Evolutionary conservation across 2,888 invertebrate species (phyloP).

Genomic region (Clostera curtula): DNA sequence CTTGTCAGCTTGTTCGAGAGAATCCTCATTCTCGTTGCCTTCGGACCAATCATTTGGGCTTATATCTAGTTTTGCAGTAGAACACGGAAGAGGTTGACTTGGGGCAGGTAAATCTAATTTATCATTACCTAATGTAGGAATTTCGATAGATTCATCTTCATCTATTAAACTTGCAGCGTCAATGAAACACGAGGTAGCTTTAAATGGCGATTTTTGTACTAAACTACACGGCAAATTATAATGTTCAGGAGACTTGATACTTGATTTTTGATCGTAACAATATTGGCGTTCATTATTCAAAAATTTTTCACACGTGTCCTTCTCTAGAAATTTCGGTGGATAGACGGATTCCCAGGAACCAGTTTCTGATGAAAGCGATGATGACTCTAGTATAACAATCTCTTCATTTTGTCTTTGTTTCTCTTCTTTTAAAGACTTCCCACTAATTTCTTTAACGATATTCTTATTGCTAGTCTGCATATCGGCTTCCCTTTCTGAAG

Average conservation of each 20-base stretch:
- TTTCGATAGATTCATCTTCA: conserved; percentile 66
- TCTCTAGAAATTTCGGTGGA: conserved; percentile 56
- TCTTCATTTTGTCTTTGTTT: conserved; percentile 78
- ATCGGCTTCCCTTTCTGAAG: conserved; percentile 25
- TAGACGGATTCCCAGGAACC: conserved; percentile 79
- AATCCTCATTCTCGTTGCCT: conserved; percentile 57
- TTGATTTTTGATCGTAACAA: conserved; percentile 26
- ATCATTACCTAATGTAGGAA: conserved; percentile 10
- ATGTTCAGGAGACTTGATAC: conserved; percentile 22
- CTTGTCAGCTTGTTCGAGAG: conserved; percentile 48
- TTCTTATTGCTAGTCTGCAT: conserved; percentile 20
- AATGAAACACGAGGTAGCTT: conserved; percentile 78
- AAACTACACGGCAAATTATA: conserved; percentile 34
- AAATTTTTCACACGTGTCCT: conserved; percentile 59
- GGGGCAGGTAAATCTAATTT: conserved; percentile 28
- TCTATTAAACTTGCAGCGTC: conserved; percentile 85
- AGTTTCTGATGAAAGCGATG: conserved; percentile 78
- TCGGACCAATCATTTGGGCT: conserved; percentile 56
- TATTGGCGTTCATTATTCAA: conserved; percentile 48
- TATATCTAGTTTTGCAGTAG: conserved; percentile 35
- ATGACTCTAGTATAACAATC: conserved; percentile 76
- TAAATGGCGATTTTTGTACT: conserved; percentile 35
- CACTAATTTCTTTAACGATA: conserved; percentile 26
- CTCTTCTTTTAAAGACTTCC: conserved; percentile 68
- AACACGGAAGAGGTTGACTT: conserved; percentile 46